These are phyloP conservation scores for Pangasius djambal DNA, from an alignment of 2,797 vertebrate genomes.

Conservation along the genomic window DNA sequence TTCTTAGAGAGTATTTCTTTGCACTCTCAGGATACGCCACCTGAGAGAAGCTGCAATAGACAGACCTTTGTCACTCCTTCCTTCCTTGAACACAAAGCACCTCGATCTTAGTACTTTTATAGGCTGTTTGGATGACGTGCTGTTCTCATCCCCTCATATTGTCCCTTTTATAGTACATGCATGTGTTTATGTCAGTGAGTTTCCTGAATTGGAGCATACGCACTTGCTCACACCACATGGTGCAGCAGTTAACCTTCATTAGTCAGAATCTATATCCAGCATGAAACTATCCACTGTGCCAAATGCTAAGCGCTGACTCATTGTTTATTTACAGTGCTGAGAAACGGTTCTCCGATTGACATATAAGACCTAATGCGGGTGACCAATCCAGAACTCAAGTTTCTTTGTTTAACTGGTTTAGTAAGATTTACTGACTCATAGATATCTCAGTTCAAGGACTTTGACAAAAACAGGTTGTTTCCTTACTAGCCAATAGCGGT, in stretches of 20 bases:
- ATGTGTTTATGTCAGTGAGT: background rate
- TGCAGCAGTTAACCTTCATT: conserved; percentile 43
- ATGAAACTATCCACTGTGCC: conserved; percentile 3
- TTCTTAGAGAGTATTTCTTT: background rate
- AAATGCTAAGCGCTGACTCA: conserved; percentile 43
- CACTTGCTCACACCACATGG: background rate
- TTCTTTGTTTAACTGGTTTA: conserved; percentile 14
- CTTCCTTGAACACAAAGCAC: background rate
- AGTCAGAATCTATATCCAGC: conserved; percentile 42
- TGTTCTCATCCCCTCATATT: background rate
- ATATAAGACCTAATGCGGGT: background rate
- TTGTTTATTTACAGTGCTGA: conserved; percentile 41
- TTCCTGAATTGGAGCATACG: conserved; percentile 1
- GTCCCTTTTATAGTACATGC: conserved; percentile 7
- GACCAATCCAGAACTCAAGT: conserved; percentile 11
- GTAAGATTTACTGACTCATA: conserved; percentile 5
- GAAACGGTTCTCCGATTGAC: conserved; percentile 9
- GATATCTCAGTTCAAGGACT: background rate
- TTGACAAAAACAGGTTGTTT: background rate
- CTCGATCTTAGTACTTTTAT: background rate
- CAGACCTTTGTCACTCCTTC: background rate
- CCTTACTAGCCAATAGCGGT: background rate
- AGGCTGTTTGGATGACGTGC: background rate
- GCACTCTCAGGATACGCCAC: background rate
- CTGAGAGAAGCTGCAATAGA: background rate